Base-by-base conservation (phyloP, 2,888 invertebrate species). In the Callyntrura sp. region DNA sequence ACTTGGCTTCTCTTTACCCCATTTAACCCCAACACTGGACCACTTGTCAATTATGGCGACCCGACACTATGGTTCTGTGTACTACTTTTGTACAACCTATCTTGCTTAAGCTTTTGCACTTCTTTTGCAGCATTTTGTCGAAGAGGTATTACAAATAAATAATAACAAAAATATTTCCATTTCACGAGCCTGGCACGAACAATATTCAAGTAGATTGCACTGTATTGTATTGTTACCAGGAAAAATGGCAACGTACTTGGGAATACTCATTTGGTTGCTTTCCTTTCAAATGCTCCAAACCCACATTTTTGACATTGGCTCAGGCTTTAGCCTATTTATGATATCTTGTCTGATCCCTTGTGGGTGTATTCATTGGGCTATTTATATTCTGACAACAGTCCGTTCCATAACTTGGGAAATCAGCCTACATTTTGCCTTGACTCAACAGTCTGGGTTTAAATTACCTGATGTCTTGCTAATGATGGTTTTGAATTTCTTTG, bases 71-170 rank as follows among this genome's bases (percentile, higher is more conserved):
- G 91, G 91, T 23, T 84, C 28, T 45, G 62, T 2, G 14, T 87
- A 2, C 79, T 91, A 2, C 2, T 87, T 3, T 11, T 90, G 0
- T 90, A 82, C 65, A 79, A 82, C 9, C 55, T 87, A 11, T 25
- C 89, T 12, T 68, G 79, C 2, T 45, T 87, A 9, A 55, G 78
- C 14, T 91, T 91, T 51, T 79, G 86, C 25, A 48, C 68, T 5
- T 91, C 84, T 25, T 12, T 91, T 17, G 89, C 87, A n/a, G 78
- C 91, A 0, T 90, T 89, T 55, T 86, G 78, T 68, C 83, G 84
- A 25, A 76, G 89, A 87, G 87, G 81, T 78, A 14, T 6, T 4
- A 35, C 2, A 35, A 35, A 35, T 35, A n/a, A n/a, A n/a, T n/a
- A n/a, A n/a, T n/a, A n/a, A n/a, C n/a, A n/a, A n/a, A n/a, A n/a